Base-by-base conservation (phyloP, 2,888 invertebrate genomes). In the Caenorhabditis sp. region DNA sequence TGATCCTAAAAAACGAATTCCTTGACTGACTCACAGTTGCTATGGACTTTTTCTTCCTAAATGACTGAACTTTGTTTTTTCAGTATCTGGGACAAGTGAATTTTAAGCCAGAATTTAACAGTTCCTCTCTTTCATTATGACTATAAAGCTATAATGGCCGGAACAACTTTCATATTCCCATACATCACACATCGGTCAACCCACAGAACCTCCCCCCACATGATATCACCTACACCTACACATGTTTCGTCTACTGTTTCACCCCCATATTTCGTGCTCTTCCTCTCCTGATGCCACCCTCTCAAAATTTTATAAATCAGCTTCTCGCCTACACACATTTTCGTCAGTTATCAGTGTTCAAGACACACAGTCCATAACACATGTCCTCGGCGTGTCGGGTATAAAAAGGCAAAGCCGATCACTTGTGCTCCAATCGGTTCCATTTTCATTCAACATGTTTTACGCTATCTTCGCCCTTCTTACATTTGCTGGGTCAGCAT, bases 311-410 rank as follows among this genome's bases (percentile, higher is more conserved):
- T 51, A 47, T 22, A 56, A 66, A 64, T 64, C 59, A 66, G 66
- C 61, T 66, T 69, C 59, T 66, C 75, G 75, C 75, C 75, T 49
- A 66, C 75, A 68, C 75, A 74, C n/a, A 28, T 28, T 58, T 51
- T 58, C 61, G 61, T 63, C 16, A 19, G 56, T 76, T 68, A 76
- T 76, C 76, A 76, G 76, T 76, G 69, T 61, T 35, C 68, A 76
- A 69, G 28, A 69, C 76, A 69, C 76, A 69, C 76, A 76, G 76
- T 76, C 59, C 76, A 76, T 59, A 68, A 76, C 76, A 76, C 76
- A 76, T 47, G 35, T 24, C 49, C 51, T 49, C 28, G 58, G 26
- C 41, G n/a, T 59, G 59, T 49, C 26, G 41, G 38, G 51, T 69
- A 68, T 76, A 76, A 76, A 76, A 75, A 28, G 14, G 66, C 14